Evolutionary conservation across 2,797 vertebrate genomes (phyloP), one percentile per base, ranked within the genome.

Genomic region (Mus caroli): DNA sequence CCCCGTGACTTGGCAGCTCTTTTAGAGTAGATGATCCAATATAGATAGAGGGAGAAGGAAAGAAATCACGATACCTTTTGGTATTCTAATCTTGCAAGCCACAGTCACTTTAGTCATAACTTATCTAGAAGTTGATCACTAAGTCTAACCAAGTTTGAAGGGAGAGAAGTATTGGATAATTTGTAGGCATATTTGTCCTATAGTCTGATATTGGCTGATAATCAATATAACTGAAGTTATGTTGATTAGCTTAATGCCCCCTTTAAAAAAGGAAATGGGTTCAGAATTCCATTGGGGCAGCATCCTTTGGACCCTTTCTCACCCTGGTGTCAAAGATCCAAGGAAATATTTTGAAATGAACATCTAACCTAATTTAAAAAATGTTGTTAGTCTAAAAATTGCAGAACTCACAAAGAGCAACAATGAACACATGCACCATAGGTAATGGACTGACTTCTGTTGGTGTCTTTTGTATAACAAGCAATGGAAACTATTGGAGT

Each of bases 351-450:
- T 95, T 79, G 87, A 94, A 86, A n/a, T n/a, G n/a, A n/a, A n/a
- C n/a, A n/a, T n/a, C 58, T 13, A 92, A 22, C 37, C 15, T 88
- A 43, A 94, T 86, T 95, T 83, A 90, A 95, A 64, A 24, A 75
- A 50, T 79, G 19, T 31, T 37, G 3, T 83, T 76, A 46, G 83
- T 76, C 20, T 8, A 4, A 64, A 76, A 62, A 34, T 56, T 54
- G 28, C 58, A 76, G 64, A 92, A 58, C 15, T 89, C 58, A 90
- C 67, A 64, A 46, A 87, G 60, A 52, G 67, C 54, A 54, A 0
- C 88, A 58, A 26, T 56, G 85, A 56, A 67, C 24, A 43, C 46
- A 37, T 6, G 6, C 26, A 64, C 40, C 20, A 24, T 37, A 50
- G 43, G 31, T 34, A 56, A 54, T 58, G 17, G 26, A 43, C 56